These are phyloP conservation scores for Nudaria mundana DNA, from an alignment of 2,888 invertebrate species.

Conservation along the genomic window DNA sequence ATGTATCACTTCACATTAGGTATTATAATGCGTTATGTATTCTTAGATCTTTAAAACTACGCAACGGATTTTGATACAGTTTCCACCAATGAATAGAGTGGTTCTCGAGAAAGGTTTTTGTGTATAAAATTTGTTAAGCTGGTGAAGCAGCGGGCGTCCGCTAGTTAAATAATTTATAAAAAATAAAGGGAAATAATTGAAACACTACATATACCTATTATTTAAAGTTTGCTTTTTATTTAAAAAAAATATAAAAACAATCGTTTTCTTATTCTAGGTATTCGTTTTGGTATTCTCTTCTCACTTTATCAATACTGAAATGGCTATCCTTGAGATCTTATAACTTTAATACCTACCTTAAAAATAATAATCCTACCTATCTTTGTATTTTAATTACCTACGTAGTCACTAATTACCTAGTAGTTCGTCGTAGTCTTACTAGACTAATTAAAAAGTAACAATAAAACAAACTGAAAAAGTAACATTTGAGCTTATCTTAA, in stretches of 20 bases:
- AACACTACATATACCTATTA: not conserved
- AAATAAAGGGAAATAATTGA: too few relatives aligned
- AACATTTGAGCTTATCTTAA: too few relatives aligned
- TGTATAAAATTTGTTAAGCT: not conserved
- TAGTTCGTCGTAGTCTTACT: not conserved
- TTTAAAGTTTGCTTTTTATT: too few relatives aligned
- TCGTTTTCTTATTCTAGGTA: not conserved
- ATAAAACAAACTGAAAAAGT: not conserved
- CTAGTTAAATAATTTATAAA: too few relatives aligned
- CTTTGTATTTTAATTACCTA: too few relatives aligned
- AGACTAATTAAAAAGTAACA: not conserved
- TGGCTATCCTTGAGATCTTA: not conserved
- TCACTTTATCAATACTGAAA: not conserved
- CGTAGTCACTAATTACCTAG: too few relatives aligned
- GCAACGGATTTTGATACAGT: too few relatives aligned
- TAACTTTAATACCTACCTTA: constrained; percentile 2
- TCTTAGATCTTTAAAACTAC: too few relatives aligned
- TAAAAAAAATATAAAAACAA: not conserved
- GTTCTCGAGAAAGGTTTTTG: too few relatives aligned
- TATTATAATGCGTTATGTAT: too few relatives aligned
- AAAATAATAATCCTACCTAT: not conserved
- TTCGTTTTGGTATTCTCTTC: not conserved
- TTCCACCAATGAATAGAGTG: not conserved
- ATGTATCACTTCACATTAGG: too few relatives aligned
- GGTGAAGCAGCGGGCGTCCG: too few relatives aligned